These are phyloP conservation scores for Cantharis rufa DNA, from an alignment of 2,888 invertebrate species.

Conservation along the genomic window DNA sequence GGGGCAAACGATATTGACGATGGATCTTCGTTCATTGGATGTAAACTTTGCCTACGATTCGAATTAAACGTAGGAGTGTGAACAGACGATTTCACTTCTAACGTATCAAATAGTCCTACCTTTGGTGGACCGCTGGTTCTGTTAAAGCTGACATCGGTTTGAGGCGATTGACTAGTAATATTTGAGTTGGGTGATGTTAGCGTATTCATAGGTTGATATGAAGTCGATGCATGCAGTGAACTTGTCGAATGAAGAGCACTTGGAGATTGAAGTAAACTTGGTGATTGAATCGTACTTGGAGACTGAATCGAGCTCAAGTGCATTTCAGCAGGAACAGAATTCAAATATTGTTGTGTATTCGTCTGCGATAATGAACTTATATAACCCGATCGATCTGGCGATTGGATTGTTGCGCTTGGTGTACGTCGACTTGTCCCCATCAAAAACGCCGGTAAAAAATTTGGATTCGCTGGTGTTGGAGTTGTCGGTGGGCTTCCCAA, in stretches of 20 bases:
- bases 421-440: constrained; percentile 72
- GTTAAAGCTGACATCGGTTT: background rate
- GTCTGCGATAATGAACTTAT: background rate
- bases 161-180: background rate
- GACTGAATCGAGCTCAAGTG: constrained; percentile 14
- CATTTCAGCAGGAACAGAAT: constrained; percentile 45
- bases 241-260: constrained; percentile 34
- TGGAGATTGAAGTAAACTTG: background rate
- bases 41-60: constrained; percentile 41
- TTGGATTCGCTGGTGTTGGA: constrained; percentile 70
- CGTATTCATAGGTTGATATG: background rate
- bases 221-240: background rate
- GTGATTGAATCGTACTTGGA: background rate
- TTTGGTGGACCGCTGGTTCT: constrained; percentile 66
- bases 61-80: constrained; percentile 39
- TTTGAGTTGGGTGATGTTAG: constrained; percentile 59
- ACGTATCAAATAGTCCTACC: constrained; percentile 69
- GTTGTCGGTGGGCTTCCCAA: constrained; percentile 78
- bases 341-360: constrained; percentile 46
- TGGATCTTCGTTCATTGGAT: constrained; percentile 34
- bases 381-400: constrained; percentile 46
- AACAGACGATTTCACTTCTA: constrained; percentile 49
- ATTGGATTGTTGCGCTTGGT: constrained; percentile 48
- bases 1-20: background rate
- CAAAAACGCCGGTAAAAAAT: constrained; percentile 77